These are phyloP conservation scores for Clupea harengus DNA, from an alignment of 2,113 vertebrate genomes.

Conservation along the genomic window DNA sequence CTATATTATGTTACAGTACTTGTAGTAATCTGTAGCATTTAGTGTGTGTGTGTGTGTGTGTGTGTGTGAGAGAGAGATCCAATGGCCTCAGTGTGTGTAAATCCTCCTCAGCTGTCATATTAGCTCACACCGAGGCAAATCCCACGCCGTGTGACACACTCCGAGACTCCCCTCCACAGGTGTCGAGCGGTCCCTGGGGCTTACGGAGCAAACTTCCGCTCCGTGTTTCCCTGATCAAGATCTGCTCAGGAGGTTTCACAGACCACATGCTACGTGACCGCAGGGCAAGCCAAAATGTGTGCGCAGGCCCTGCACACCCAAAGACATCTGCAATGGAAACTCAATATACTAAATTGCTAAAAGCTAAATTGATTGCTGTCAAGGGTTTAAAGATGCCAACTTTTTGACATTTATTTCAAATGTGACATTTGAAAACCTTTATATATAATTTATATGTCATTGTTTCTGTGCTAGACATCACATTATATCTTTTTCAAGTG, in stretches of 20 bases:
- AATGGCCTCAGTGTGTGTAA: background rate
- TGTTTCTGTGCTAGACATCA: no score
- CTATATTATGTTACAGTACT: background rate
- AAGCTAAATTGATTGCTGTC: no score
- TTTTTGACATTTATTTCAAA: no score
- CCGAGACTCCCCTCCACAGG: background rate
- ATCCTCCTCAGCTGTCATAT: background rate
- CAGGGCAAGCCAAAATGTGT: background rate
- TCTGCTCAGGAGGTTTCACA: background rate
- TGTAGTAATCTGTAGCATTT: background rate
- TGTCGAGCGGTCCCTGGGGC: background rate
- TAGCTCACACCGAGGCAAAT: background rate
- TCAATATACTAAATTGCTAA: background rate
- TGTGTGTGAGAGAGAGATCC: background rate
- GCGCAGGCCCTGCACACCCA: background rate
- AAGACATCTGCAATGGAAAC: background rate
- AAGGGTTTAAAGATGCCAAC: no score
- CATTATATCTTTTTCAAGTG: no score
- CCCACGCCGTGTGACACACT: slow-evolving; percentile 4
- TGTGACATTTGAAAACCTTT: no score
- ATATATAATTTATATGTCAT: no score
- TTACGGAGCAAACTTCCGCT: background rate
- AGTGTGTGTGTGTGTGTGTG: background rate
- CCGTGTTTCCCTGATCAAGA: background rate
- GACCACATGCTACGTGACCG: background rate